phyloP scores from a whole-genome alignment of 1,140 invertebrate species.

The Chelonus insularis region DNA sequence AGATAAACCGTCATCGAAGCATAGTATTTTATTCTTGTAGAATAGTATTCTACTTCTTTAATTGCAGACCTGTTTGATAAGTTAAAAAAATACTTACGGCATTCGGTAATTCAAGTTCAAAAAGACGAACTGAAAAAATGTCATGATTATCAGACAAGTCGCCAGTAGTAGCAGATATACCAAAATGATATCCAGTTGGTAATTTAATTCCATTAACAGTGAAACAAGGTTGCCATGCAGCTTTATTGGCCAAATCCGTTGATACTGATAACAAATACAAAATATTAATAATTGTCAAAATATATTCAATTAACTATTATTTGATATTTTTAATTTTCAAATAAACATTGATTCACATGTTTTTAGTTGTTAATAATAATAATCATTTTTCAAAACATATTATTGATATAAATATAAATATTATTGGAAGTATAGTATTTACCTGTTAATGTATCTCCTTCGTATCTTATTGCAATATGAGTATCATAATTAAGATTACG shows the following conservation, averaged over 20 bases:
- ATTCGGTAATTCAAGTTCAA: constrained; percentile 78
- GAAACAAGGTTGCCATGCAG: constrained; percentile 93
- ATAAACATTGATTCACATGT: no score
- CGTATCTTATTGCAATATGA: constrained; percentile 87
- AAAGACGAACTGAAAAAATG: constrained; percentile 88
- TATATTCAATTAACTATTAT: background rate
- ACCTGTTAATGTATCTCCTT: constrained; percentile 86
- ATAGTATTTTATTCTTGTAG: no score
- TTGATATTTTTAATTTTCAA: no score
- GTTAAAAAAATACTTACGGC: constrained; percentile 62
- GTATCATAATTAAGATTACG: constrained; percentile 92
- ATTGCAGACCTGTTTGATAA: no score
- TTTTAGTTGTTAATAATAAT: constrained; percentile 21
- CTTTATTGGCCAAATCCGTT: constrained; percentile 89
- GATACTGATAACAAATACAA: constrained; percentile 67
- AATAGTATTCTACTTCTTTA: no score
- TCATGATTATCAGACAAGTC: constrained; percentile 98
- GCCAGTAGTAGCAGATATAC: constrained; percentile 93
- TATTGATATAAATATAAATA: constrained; percentile 9
- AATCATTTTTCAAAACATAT: constrained; percentile 13
- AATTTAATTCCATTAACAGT: constrained; percentile 85
- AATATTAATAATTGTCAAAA: background rate
- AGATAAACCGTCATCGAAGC: no score
- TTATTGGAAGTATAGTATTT: no score
- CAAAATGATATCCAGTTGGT: constrained; percentile 95